Base-by-base conservation (phyloP, 1,140 invertebrate genomes). In the Drosophila equinoxialis region DNA sequence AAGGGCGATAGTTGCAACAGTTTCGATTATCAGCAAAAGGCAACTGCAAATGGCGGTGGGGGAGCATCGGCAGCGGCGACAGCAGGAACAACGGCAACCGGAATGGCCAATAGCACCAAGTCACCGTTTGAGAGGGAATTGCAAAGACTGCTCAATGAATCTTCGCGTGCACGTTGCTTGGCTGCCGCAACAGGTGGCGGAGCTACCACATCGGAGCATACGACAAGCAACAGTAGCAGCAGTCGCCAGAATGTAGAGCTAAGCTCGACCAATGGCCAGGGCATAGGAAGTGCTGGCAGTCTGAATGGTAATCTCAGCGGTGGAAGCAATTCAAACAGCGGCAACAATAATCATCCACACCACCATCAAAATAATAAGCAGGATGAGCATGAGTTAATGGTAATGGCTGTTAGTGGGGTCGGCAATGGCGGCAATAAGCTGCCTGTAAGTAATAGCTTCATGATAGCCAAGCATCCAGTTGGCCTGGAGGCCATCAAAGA, bases 121-220 rank as follows among this genome's bases (percentile, higher is more conserved):
- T 94, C 94, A 48, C 95, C 95, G 6, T 95, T 95, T 81, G 95
- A 96, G 92, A 93, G 95, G 80, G 95, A 96, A 85, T 95, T 96
- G 71, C 95, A 96, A 92, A 95, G 95, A 90, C 93, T 96, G 68
- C 92, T 96, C 54, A 95, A 96, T 81, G 95, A 96, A 81, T 92
- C 91, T 6, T 79, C 90, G 48, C 75, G 90, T 17, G 73, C 83
- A 20, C 84, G 89, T 20, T 85, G 82, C 17, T 54, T 77, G 62
- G 68, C 74, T 0, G 55, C 63, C 3, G 55, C 74, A 1, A 35
- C 72, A 10, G 55, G 63, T 6, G 42, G 71, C 13, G 58, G 51
- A 20, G 55, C 65, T 1, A 77, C 63, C 20, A 68, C 68, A 20
- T 74, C 73, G 7, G 87, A 90, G 30, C 86, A 87, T 14, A 77